Conservation (phyloP, 2,797 vertebrate genomes). For the Chrysolophus pictus region DNA sequence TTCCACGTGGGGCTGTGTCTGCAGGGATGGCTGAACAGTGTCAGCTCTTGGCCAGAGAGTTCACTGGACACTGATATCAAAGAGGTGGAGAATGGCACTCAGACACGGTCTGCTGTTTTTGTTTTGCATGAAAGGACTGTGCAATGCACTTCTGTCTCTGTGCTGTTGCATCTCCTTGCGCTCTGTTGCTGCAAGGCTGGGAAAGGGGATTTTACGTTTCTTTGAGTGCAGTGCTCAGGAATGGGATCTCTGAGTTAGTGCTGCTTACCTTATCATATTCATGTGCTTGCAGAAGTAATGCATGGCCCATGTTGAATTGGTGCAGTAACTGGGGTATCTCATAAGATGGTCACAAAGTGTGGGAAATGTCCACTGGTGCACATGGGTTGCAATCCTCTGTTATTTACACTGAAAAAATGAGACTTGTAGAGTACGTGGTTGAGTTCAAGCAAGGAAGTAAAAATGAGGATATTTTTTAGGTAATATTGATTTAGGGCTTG, state of each 20-base stretch:
- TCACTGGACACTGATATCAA: slow-evolving; percentile 13
- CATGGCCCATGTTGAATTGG: neutral
- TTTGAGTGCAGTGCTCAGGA: neutral
- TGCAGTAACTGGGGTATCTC: neutral
- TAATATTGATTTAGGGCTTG: neutral
- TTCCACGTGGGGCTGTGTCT: neutral
- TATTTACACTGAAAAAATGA: neutral
- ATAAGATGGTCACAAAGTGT: neutral
- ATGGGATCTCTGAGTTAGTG: neutral
- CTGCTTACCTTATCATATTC: neutral
- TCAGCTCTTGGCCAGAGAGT: neutral
- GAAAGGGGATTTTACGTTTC: neutral
- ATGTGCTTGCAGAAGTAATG: neutral
- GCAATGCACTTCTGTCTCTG: neutral
- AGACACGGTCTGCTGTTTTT: neutral
- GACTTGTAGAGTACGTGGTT: neutral
- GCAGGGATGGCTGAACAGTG: neutral
- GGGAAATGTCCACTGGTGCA: neutral
- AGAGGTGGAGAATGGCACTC: neutral
- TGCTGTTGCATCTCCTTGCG: neutral
- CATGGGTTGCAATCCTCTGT: neutral
- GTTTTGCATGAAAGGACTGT: neutral
- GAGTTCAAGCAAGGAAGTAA: neutral
- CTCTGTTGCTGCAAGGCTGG: neutral
- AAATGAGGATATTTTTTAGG: neutral